Conservation (phyloP, 1,140 invertebrate genomes). For the Pantala flavescens region DNA sequence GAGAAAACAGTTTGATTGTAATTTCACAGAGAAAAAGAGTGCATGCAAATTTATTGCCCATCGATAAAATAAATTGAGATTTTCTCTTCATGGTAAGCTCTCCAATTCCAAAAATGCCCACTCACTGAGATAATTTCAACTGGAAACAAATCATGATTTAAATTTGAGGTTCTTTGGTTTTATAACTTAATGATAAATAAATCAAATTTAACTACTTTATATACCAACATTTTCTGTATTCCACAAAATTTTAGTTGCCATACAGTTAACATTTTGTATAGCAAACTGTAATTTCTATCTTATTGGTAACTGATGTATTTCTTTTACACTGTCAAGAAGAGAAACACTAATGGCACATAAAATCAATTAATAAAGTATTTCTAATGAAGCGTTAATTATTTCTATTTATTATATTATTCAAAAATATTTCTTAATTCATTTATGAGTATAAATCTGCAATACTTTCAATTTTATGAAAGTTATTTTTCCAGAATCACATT, state of each 20-base stretch:
- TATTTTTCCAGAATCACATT: not conserved
- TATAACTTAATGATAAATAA: not conserved
- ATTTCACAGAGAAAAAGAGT: conserved; percentile 4
- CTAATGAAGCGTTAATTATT: not conserved
- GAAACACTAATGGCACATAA: not conserved
- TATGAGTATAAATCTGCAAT: not conserved
- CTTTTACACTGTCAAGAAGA: not conserved
- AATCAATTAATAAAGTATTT: not conserved
- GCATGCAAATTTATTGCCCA: conserved; percentile 5
- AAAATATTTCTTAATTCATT: conserved; percentile 1
- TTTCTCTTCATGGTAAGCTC: not conserved
- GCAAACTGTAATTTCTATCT: not conserved
- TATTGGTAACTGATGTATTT: not conserved
- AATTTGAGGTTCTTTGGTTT: not conserved
- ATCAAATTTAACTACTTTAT: not conserved
- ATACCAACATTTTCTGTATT: not conserved
- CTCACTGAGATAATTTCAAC: not conserved
- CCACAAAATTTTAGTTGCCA: not conserved
- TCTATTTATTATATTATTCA: not conserved
- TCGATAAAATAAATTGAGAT: not conserved
- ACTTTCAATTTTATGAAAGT: not conserved
- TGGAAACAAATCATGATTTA: not conserved
- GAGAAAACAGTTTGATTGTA: not conserved
- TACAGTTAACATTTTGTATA: not conserved
- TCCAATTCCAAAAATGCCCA: not conserved